Base-by-base conservation (phyloP, 2,888 invertebrate species). In the Dichetophora obliterata region DNA sequence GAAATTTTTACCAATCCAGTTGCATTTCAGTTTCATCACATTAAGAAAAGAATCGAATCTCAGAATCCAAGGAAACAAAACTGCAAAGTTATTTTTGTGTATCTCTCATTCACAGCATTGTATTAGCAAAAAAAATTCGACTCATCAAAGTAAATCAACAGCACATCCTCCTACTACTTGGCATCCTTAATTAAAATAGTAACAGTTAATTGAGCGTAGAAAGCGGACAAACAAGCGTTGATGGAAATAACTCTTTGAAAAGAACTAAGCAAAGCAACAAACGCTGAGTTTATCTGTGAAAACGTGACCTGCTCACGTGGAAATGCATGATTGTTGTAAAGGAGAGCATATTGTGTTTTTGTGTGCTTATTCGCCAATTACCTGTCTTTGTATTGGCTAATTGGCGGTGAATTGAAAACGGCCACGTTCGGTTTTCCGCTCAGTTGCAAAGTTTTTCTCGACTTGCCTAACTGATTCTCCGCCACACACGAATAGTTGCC, bases 401-500 rank as follows among this genome's bases (percentile, higher is more conserved):
- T 90, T 77, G 92, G 91, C 80, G 92, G 91, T 83, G 93, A 93
- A 84, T 91, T 91, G 88, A 93, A 93, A 83, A 91, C 91, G 57
- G 92, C 93, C 78, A 92, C 90, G 85, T 92, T 92, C 63, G 93
- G 93, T 87, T 91, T 92, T 78, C 93, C 93, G 87, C 93, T 93
- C 84, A 93, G 89, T 88, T 92, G 91, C 80, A 93, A 90, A 87
- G 91, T 92, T 89, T 92, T 92, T 81, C 92, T 90, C 80, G 91
- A 91, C 88, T 92, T 92, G 80, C 93, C 93, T 82, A 93, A 90
- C 85, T 91, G 91, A 90, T 93, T 93, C 87, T 93, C 93, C 69
- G 93, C 93, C 81, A 92, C 91, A 88, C 93, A 93, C 83, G 92
- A 92, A 89, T 93, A 93, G 90, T 93, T 93, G 82, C 93, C 93